Base-by-base conservation (phyloP, 2,888 invertebrate genomes). In the Plebejus melissa region DNA sequence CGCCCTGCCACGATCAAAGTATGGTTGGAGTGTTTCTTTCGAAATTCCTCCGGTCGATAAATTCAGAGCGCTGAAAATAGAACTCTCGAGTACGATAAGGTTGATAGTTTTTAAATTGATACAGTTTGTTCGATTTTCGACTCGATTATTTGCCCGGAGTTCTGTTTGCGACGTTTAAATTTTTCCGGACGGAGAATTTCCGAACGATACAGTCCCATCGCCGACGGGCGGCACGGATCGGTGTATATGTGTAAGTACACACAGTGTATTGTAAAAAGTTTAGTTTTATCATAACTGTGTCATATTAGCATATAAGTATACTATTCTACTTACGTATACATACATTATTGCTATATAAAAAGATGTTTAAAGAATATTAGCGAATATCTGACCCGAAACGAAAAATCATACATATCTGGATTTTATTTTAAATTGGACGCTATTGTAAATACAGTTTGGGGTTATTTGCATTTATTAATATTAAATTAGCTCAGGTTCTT, bases 221-320 rank as follows among this genome's bases (percentile, higher is more conserved):
- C 0, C 54, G 54, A 54, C 11, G 46, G 22, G 70, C 71, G 86
- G 86, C 86, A 80, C 83, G 82, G 81, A 82, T 80, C 81, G 82
- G 83, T 92, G 91, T 92, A 91, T 91, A 92, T 90, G 88, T 93
- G 90, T 91, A 91, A 90, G 89, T 91, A 91, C 88, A 89, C 90
- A 89, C 90, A 86, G 87, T 90, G 88, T 91, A 91, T 86, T 90
- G 88, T 90, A 90, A 87, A 90, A 91, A 90, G 88, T 86, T 85
- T 91, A 91, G 90, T 81, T 83, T 90, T 91, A 90, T 87, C 87
- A 57, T 91, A 92, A 93, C 90, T 93, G 93, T 93, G 93, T 93
- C 93, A 93, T 93, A 93, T 88, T 93, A 93, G 93, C 79, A 76
- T 78, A 78, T 93, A 93, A 93, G 92, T 90, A 88, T 91, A 91